A percentile compares a stretch with the other conserved stretches of the same genome.
These are phyloP conservation scores for Aspiorhynchus laticeps DNA, from an alignment of 2,113 vertebrate species.

Conservation along the genomic window DNA sequence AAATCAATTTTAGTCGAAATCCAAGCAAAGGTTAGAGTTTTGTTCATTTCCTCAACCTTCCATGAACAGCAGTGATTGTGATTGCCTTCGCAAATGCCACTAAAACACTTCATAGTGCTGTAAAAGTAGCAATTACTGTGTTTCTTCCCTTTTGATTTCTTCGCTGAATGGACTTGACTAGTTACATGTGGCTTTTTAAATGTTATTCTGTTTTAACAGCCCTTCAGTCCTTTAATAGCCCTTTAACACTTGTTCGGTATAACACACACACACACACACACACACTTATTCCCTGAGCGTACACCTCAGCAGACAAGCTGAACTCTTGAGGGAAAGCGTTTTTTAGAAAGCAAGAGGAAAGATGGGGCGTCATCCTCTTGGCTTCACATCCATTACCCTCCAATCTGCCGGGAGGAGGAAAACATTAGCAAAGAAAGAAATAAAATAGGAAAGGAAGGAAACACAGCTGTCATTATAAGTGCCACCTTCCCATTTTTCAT, in stretches of 20 bases:
- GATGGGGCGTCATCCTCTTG: background rate
- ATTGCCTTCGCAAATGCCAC: background rate
- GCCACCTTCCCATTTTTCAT: conserved; percentile 62
- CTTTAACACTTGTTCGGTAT: conserved; percentile 28
- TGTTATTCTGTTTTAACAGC: background rate
- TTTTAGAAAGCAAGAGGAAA: conserved; percentile 35
- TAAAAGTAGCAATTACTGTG: background rate
- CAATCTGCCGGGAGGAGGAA: conserved; percentile 1
- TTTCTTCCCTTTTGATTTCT: background rate
- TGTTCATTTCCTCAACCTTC: background rate
- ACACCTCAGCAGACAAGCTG: conserved; percentile 31
- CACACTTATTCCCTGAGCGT: background rate
- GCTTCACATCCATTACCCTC: conserved; percentile 35
- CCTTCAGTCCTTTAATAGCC: conserved; percentile 48
- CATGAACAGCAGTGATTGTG: background rate
- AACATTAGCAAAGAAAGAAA: conserved; percentile 16
- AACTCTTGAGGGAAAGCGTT: conserved; percentile 24
- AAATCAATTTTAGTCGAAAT: background rate
- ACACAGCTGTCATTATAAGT: background rate
- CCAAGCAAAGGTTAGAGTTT: background rate
- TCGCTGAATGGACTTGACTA: background rate
- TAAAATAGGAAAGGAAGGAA: conserved; percentile 38
- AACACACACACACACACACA: conserved; percentile 32
- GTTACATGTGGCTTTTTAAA: background rate
- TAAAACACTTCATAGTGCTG: background rate